Evolutionary conservation across 2,113 vertebrate species (phyloP).

Genomic region (Oenanthe melanoleuca): DNA sequence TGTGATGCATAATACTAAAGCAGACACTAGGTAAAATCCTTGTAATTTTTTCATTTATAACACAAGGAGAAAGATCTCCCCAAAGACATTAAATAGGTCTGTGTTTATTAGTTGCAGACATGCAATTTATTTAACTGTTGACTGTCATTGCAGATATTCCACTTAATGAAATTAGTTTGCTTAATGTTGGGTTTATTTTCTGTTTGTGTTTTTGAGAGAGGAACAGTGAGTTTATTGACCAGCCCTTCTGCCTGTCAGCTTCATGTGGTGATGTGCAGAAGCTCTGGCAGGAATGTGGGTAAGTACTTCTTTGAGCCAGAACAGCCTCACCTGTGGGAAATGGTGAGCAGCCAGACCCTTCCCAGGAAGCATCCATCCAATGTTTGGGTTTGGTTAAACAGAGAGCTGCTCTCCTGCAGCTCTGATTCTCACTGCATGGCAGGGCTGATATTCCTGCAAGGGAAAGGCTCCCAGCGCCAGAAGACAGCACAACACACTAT

Average conservation of each 20-base stretch:
- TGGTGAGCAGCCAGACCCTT: rapidly evolving
- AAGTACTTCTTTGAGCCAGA: rapidly evolving
- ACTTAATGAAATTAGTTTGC: neutral
- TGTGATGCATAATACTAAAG: neutral
- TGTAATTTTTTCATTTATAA: neutral
- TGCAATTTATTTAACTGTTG: neutral
- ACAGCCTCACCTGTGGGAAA: rapidly evolving
- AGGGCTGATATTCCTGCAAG: neutral
- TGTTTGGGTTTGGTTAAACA: neutral
- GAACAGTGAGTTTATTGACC: neutral
- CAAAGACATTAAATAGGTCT: neutral
- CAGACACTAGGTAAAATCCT: neutral
- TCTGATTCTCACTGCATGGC: rapidly evolving
- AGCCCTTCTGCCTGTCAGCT: neutral
- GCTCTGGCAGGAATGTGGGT: rapidly evolving
- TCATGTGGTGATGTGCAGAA: neutral
- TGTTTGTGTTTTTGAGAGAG: neutral
- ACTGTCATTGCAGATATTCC: neutral
- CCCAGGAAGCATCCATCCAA: neutral
- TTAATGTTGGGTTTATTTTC: neutral
- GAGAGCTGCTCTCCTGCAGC: neutral
- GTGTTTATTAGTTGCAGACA: neutral
- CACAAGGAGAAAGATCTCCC: neutral
- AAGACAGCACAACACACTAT: rapidly evolving
- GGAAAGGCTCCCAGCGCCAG: neutral